These are phyloP conservation scores for Leptosomus discolor DNA, from an alignment of 2,113 vertebrate species.

Conservation along the genomic window DNA sequence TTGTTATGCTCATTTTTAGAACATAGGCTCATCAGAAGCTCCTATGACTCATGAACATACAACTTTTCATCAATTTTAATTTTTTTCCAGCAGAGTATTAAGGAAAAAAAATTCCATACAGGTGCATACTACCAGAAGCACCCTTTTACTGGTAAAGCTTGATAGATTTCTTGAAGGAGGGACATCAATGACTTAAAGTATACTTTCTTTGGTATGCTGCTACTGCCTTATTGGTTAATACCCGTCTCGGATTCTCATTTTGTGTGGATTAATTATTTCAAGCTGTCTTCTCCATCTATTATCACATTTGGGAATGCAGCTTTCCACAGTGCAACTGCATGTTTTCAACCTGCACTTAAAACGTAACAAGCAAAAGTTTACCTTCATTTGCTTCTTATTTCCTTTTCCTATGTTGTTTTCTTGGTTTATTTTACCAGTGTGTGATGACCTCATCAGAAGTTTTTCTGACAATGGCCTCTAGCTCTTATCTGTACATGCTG, in stretches of 20 bases:
- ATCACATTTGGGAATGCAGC: neutral
- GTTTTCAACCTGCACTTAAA: neutral
- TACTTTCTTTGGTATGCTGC: neutral
- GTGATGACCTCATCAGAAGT: neutral
- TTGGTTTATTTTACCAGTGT: neutral
- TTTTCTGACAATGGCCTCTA: neutral
- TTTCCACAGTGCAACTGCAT: neutral
- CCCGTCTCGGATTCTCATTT: neutral
- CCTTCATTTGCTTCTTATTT: neutral
- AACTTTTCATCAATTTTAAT: neutral
- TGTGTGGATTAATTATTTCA: neutral
- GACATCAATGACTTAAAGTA: neutral
- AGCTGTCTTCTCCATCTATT: neutral
- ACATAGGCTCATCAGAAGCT: neutral
- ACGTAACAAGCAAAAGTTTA: neutral
- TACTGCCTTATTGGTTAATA: neutral
- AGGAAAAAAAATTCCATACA: neutral
- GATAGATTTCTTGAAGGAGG: neutral
- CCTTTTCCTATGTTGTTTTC: neutral
- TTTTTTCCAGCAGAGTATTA: neutral
- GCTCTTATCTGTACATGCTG: neutral
- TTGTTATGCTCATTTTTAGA: neutral
- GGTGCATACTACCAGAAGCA: neutral
- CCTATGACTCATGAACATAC: fast-evolving
- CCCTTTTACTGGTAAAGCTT: neutral